These are phyloP conservation scores for Catagonus wagneri DNA, from an alignment of 2,113 vertebrate genomes.

Conservation along the genomic window DNA sequence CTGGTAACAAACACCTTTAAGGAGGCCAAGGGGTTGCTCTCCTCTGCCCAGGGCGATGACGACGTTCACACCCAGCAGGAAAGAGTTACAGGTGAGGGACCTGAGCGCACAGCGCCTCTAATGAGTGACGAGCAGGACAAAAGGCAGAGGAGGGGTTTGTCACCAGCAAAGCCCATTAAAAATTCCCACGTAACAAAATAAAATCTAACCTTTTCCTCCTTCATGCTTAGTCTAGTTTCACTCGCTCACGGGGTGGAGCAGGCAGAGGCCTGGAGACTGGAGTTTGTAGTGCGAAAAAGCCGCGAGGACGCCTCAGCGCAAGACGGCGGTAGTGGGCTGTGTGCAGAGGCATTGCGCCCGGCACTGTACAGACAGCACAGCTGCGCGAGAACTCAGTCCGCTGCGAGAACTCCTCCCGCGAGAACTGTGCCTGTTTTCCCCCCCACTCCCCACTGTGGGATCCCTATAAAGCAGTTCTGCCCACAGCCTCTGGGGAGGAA, in stretches of 20 bases:
- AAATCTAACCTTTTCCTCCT: neutral
- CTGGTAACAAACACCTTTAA: too few species aligned
- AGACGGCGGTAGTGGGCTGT: neutral
- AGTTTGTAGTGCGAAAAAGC: accelerated
- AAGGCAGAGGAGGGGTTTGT: too few species aligned
- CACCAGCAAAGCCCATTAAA: neutral
- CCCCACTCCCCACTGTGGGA: neutral
- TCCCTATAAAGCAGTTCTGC: neutral
- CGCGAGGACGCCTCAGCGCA: neutral
- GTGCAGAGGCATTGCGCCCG: neutral
- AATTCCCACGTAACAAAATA: neutral
- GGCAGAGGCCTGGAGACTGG: neutral
- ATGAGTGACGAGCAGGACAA: too few species aligned
- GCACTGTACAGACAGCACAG: neutral
- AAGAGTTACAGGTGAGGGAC: too few species aligned
- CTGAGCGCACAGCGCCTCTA: too few species aligned
- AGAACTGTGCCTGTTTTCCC: neutral
- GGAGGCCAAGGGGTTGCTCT: too few species aligned
- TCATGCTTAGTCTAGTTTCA: neutral
- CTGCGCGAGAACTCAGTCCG: neutral
- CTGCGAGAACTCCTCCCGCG: neutral
- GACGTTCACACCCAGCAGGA: too few species aligned
- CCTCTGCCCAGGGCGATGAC: too few species aligned
- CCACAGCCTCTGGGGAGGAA: neutral
- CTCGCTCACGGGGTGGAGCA: neutral